Evolutionary conservation across 2,797 vertebrate genomes (phyloP), one percentile per base, ranked within the genome.

Genomic region (Coracias cyanogaster): DNA sequence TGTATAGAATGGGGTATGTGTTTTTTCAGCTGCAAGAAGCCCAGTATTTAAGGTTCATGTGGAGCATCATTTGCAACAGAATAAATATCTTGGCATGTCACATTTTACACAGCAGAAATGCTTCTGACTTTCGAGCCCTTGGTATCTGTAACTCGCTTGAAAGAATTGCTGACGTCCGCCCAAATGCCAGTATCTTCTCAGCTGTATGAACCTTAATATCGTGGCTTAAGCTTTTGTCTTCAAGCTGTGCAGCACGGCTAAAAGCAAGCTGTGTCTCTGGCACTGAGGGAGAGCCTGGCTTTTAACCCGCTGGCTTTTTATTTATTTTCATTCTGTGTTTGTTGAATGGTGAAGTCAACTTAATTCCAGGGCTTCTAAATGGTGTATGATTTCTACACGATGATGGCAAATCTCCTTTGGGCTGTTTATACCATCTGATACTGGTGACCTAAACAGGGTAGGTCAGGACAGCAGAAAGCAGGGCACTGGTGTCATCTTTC

Each of bases 181-280:
- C 92, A 85, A 96, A 97, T 96, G 93, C 83, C 90, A 77, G 0
- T 87, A 89, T 95, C 78, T 92, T 89, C 81, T 93, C 83, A 95
- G 92, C 83, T 1, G 0, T 77, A 10, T 69, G 72, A 93, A 41
- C 70, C 73, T 70, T 76, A 60, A 90, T 91, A 91, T 94, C 35
- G 22, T 6, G 3, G 94, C 84, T 96, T 93, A 90, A 84, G 93
- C 90, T 89, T 87, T 24, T 52, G 39, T 90, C 80, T 90, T 79
- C 0, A 15, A 90, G 66, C 78, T 85, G 60, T 77, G 85, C 77
- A 73, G 82, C 73, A 35, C 61, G 49, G 74, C 94, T 89, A 55
- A 87, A 82, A 48, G 33, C 61, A 72, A 61, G 41, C 78, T 71
- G 45, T 79, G 52, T 77, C 95, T 57, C 33, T 25, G 78, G 74